A percentile compares a stretch with the other conserved stretches of the same genome.
These are phyloP conservation scores for Prionailurus viverrinus DNA, from an alignment of 2,113 vertebrate species.

Conservation along the genomic window DNA sequence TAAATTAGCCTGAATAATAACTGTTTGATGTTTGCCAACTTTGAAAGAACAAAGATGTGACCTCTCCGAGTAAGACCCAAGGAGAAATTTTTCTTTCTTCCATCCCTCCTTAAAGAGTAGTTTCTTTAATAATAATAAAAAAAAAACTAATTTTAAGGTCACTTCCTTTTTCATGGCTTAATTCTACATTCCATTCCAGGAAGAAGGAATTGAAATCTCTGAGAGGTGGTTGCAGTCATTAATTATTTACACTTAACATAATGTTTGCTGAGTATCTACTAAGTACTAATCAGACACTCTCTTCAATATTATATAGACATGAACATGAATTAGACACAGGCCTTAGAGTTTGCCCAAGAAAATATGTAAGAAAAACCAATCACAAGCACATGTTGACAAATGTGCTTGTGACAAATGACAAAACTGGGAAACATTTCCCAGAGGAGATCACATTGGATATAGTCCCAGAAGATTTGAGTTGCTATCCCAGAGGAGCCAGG, in stretches of 20 bases:
- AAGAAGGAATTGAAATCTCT: constrained; percentile 8
- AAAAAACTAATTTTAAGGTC: background rate
- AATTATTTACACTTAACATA: constrained; percentile 39
- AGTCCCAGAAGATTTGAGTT: background rate
- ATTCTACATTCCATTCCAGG: background rate
- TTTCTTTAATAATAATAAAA: background rate
- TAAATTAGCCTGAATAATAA: constrained; percentile 53
- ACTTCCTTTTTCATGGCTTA: background rate
- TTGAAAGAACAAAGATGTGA: background rate
- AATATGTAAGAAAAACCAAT: background rate
- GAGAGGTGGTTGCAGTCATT: background rate
- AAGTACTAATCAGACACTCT: background rate
- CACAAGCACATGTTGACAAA: background rate
- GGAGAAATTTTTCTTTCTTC: background rate
- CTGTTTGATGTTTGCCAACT: constrained; percentile 38
- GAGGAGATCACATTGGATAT: background rate
- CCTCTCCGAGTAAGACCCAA: background rate
- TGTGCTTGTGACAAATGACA: background rate
- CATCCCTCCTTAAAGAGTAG: background rate
- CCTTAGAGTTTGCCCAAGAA: background rate
- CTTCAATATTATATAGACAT: background rate
- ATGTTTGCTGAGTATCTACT: background rate
- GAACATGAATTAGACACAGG: background rate
- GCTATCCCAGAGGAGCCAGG: background rate
- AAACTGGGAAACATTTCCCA: background rate